Conservation (phyloP, 2,113 vertebrate genomes). For the Zosterops pallidus region DNA sequence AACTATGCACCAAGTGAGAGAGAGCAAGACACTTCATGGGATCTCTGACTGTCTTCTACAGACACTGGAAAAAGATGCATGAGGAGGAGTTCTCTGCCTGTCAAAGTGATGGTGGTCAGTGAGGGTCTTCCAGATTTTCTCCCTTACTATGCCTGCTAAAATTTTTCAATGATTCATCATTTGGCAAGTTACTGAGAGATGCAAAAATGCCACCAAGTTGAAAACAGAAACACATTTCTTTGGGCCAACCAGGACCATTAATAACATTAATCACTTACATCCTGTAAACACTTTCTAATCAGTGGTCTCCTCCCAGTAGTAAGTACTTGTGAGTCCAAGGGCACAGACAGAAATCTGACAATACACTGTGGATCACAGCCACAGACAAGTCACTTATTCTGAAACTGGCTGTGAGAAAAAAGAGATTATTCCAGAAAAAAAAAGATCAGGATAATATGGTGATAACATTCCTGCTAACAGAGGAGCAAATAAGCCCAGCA, state of each 20-base stretch:
- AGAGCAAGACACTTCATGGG: not conserved
- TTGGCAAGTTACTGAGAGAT: not conserved
- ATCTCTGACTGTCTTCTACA: not conserved
- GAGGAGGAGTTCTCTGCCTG: not conserved
- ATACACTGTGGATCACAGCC: not conserved
- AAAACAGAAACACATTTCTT: not conserved
- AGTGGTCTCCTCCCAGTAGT: slow-evolving; percentile 10
- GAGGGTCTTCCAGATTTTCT: not conserved
- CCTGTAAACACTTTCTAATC: slow-evolving; percentile 53
- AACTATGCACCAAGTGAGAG: not conserved
- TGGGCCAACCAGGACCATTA: slow-evolving; percentile 5
- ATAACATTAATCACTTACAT: slow-evolving; percentile 41
- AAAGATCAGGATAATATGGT: not conserved
- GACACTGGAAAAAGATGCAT: not conserved
- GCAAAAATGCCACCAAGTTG: not conserved
- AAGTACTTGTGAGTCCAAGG: slow-evolving; percentile 24
- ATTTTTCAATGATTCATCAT: not conserved
- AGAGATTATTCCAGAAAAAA: not conserved
- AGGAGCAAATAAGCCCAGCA: not conserved
- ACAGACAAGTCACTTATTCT: not conserved
- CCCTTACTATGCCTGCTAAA: not conserved
- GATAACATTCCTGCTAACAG: not conserved
- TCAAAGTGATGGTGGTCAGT: not conserved
- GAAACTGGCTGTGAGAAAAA: not conserved
- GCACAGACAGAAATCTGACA: slow-evolving; percentile 10